phyloP scores from a whole-genome alignment of 2,888 invertebrate species.

The Lordiphosa fenestrarum region DNA sequence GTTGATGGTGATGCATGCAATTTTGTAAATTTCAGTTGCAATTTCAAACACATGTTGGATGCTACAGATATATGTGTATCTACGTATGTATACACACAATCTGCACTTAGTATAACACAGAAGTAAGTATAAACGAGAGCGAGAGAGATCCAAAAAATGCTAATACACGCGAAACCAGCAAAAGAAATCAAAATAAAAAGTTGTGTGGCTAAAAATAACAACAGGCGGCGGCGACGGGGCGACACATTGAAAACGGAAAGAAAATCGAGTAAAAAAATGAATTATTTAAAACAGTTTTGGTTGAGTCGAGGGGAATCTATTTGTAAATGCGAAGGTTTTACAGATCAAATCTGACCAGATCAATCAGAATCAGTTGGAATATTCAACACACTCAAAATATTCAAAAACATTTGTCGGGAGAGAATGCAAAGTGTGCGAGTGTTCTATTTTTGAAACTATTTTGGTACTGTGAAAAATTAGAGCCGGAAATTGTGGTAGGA shows the following conservation, averaged over 20 bases:
- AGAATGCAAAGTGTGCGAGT: conserved; percentile 21
- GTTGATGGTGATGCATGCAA: conserved; percentile 38
- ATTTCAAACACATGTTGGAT: conserved; percentile 71
- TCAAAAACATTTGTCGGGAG: conserved; percentile 12
- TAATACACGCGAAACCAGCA: conserved; percentile 44
- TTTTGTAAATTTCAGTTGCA: conserved; percentile 35
- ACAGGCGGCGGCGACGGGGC: conserved; percentile 38
- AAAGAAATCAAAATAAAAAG: conserved; percentile 66
- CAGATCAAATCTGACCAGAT: conserved; percentile 1
- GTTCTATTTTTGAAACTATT: conserved; percentile 67
- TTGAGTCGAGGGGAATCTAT: conserved; percentile 40
- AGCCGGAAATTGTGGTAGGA: conserved; percentile 4
- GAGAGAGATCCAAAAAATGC: conserved; percentile 47
- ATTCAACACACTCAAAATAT: conserved; percentile 27
- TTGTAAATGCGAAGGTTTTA: conserved; percentile 64
- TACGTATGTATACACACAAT: conserved; percentile 7
- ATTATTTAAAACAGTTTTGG: conserved; percentile 42
- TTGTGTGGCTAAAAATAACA: conserved; percentile 63
- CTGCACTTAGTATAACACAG: background rate
- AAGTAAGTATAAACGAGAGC: background rate
- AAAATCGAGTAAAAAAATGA: conserved; percentile 28
- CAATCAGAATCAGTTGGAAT: conserved; percentile 15
- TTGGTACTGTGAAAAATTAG: conserved; percentile 33
- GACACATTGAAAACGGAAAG: conserved; percentile 29
- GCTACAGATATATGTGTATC: conserved; percentile 27